Conservation (phyloP, 2,797 vertebrate species). For the Darevskia nairensis region DNA sequence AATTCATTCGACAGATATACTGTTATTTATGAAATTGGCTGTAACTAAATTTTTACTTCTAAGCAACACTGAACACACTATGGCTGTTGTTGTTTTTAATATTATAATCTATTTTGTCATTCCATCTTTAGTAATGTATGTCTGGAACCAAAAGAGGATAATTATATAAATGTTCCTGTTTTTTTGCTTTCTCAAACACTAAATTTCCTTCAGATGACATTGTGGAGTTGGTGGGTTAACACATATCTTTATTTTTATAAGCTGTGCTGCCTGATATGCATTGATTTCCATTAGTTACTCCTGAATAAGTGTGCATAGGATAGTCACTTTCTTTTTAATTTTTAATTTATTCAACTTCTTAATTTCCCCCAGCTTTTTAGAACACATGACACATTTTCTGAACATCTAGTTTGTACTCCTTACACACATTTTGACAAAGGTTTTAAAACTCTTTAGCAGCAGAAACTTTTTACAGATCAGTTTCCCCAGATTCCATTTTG, state of each 20-base stretch:
- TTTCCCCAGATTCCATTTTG: slow-evolving; percentile 17
- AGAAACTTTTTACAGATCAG: background rate
- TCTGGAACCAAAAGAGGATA: background rate
- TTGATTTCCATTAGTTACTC: background rate
- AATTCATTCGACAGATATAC: background rate
- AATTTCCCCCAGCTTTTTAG: slow-evolving; percentile 21
- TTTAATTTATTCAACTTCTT: slow-evolving; percentile 10
- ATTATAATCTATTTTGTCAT: background rate
- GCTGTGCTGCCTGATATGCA: background rate
- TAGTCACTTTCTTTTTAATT: background rate
- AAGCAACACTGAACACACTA: background rate
- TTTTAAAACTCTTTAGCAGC: slow-evolving; percentile 7
- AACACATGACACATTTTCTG: slow-evolving; percentile 2
- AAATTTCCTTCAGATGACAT: slow-evolving; percentile 25
- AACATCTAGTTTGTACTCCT: background rate
- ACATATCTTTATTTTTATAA: slow-evolving; percentile 19
- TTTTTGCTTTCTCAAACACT: slow-evolving; percentile 34
- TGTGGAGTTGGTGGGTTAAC: slow-evolving; percentile 27
- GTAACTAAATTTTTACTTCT: background rate
- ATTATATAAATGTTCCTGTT: background rate
- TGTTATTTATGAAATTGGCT: background rate
- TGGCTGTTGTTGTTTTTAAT: background rate
- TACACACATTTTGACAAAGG: slow-evolving; percentile 40
- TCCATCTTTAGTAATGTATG: background rate
- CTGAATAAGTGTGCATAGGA: background rate